A percentile compares a stretch with the other conserved stretches of the same genome.
These are phyloP conservation scores for Arrhopalites spinosus DNA, from an alignment of 2,888 invertebrate genomes.

Conservation along the genomic window DNA sequence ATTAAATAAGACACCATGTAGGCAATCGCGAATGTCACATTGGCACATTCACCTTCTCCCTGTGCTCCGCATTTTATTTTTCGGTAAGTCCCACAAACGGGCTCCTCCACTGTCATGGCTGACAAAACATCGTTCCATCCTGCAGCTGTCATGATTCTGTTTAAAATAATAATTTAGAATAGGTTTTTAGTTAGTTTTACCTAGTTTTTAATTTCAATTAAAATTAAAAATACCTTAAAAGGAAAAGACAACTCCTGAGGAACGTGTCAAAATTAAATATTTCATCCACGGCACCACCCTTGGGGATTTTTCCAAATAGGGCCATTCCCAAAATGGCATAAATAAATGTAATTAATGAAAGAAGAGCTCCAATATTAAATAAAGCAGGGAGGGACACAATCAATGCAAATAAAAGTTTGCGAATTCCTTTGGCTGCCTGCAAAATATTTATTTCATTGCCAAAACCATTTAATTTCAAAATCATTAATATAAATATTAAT, in stretches of 20 bases:
- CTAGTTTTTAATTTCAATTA: too few species aligned
- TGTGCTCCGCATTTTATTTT: constrained; percentile 49
- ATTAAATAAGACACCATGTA: constrained; percentile 95
- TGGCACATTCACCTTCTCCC: constrained; percentile 76
- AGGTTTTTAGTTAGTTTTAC: constrained; percentile 3
- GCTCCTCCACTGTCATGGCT: constrained; percentile 70
- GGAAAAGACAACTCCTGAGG: constrained; percentile 88
- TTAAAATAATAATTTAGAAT: too few species aligned
- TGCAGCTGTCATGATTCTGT: constrained; percentile 88
- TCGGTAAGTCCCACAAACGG: constrained; percentile 51
- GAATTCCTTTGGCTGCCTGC: constrained; percentile 92
- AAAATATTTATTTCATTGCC: background rate
- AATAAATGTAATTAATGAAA: constrained; percentile 92
- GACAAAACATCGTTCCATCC: constrained; percentile 97
- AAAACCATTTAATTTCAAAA: background rate
- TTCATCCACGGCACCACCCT: constrained; percentile 87
- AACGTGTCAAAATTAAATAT: constrained; percentile 97
- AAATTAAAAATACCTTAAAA: too few species aligned
- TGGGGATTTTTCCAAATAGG: constrained; percentile 87
- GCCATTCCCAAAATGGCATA: constrained; percentile 98
- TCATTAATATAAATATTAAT: constrained; percentile 59
- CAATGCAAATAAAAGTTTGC: constrained; percentile 91
- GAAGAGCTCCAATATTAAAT: constrained; percentile 91
- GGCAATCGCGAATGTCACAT: constrained; percentile 87
- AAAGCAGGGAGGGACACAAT: constrained; percentile 93